Evolutionary conservation across 2,113 vertebrate genomes (phyloP), one percentile per base, ranked within the genome.

Genomic region (Lepus americanus): DNA sequence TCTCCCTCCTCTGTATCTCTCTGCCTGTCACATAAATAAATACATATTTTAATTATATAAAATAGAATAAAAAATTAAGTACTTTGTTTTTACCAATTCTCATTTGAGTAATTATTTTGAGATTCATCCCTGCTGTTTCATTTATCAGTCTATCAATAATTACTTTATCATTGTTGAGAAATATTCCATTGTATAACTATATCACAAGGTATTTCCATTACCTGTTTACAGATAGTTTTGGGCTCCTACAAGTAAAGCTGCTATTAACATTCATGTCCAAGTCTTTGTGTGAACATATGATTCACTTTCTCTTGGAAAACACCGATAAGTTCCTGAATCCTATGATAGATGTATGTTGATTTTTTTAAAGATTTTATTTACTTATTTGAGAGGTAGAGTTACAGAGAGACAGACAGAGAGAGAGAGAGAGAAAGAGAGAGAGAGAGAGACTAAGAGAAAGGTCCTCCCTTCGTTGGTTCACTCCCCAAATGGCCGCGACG

Each of bases 191-290:
- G 31, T 16, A 63, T 78, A 12, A 27, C 39, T n/a, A 59, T 0
- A 29, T 12, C 20, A 25, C 12, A 11, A 20, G 25, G 39, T 73
- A 70, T 69, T 51, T 4, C 59, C 12, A 3, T 9, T 20, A 13
- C 11, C 36, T 19, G 31, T 5, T 51, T 33, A 77, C 12, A 12
- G 77, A 16, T 13, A 33, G 27, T 36, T 23, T 55, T 36, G 8
- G 61, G 84, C 49, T n/a, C 13, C 19, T 67, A 61, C 27, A 67
- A 39, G 73, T 22, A 67, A 39, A 29, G 89, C 31, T 23, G n/a
- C 20, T 16, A 0, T 25, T 27, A 70, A 49, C 55, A 27, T 19
- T 67, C 66, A 25, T 0, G 0, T 4, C 16, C 3, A 49, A 74
- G 66, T 31, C 39, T 55, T 39, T 31, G 6, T 16, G 39, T 7